These are phyloP conservation scores for Cantharis nigra DNA, from an alignment of 2,888 invertebrate genomes.

Conservation along the genomic window DNA sequence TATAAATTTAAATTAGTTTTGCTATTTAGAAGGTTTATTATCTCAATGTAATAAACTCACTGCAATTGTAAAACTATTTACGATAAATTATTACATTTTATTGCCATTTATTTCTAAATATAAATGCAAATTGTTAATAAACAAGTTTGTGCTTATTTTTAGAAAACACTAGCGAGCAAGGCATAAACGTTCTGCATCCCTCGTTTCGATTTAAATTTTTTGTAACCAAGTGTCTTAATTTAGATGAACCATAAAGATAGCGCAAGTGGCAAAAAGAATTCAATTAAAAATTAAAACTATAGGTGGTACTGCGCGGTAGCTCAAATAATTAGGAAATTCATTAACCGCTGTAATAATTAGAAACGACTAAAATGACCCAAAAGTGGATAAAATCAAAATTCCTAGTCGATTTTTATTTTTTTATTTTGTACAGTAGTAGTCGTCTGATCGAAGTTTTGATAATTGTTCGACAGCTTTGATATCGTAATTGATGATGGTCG, in stretches of 20 bases:
- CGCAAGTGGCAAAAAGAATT: conserved; percentile 14
- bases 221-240: not conserved
- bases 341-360: conserved; percentile 5
- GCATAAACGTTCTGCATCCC: not conserved
- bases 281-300: conserved; percentile 14
- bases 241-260: conserved; percentile 18
- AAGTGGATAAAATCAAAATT: conserved; percentile 27
- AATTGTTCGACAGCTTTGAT: conserved; percentile 34
- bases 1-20: not conserved
- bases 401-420: conserved; percentile 19
- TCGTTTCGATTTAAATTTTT: not conserved
- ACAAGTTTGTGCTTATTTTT: not conserved
- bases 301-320: conserved; percentile 15
- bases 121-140: not conserved
- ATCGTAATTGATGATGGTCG: conserved; percentile 32
- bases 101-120: not conserved
- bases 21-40: not conserved
- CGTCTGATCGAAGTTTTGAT: conserved; percentile 31
- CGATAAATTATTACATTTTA: not conserved
- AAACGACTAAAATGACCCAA: conserved; percentile 7
- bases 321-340: not conserved
- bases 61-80: not conserved
- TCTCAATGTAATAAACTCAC: not conserved
- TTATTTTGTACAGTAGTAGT: conserved; percentile 26
- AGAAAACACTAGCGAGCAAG: not conserved